These are phyloP conservation scores for Sinocyclocheilus maitianheensis DNA, from an alignment of 2,113 vertebrate genomes.

Conservation along the genomic window DNA sequence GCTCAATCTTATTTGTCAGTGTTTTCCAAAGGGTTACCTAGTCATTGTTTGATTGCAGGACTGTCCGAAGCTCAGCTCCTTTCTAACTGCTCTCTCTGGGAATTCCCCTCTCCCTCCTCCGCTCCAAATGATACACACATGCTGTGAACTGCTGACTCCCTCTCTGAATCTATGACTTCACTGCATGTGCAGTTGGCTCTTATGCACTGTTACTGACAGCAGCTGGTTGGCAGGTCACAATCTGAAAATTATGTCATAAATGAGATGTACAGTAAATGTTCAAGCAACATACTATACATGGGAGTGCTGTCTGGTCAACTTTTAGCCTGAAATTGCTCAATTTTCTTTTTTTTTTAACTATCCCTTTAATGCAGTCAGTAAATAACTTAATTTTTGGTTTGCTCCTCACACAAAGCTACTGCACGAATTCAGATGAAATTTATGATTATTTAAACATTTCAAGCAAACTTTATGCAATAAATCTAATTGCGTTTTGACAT, in stretches of 20 bases:
- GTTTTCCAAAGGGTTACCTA: not conserved
- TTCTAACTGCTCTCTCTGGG: not conserved
- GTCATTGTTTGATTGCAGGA: not conserved
- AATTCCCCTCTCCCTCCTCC: constrained; percentile 20
- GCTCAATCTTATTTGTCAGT: not conserved
- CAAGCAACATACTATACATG: not conserved
- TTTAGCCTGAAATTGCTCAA: not conserved
- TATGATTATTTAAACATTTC: too few species aligned
- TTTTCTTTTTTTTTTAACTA: too few species aligned
- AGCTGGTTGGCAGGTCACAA: not conserved
- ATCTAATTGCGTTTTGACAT: too few species aligned
- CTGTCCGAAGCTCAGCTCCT: not conserved
- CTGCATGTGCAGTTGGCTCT: not conserved
- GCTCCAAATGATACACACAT: constrained; percentile 19
- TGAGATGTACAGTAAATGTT: not conserved
- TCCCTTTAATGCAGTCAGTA: too few species aligned
- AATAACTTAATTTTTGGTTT: not conserved
- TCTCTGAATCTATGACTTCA: constrained; percentile 2
- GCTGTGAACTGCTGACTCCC: not conserved
- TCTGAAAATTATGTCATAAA: not conserved
- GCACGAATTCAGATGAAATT: not conserved
- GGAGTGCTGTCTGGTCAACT: not conserved
- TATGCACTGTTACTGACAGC: not conserved
- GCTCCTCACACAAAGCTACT: not conserved
- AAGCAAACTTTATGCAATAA: too few species aligned